phyloP scores from a whole-genome alignment of 1,140 invertebrate species.

The Zaprionus davidi region DNA sequence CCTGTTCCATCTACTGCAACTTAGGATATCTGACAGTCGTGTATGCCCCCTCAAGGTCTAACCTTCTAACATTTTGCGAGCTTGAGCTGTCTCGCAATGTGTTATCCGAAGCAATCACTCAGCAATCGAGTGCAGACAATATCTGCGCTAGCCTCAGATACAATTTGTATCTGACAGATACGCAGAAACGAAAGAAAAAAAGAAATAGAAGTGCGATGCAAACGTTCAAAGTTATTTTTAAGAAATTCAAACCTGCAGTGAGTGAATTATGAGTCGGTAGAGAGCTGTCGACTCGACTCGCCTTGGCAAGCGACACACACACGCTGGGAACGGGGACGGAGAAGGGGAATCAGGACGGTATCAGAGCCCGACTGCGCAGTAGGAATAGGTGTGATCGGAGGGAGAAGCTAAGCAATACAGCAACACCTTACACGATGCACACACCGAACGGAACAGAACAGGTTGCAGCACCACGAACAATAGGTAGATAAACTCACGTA shows the following conservation, averaged over 20 bases:
- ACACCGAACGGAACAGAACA: constrained; percentile 50
- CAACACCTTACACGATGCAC: constrained; percentile 71
- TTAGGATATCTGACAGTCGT: neutral
- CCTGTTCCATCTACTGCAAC: no score
- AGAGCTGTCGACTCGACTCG: constrained; percentile 66
- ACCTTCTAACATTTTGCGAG: neutral
- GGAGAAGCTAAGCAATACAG: constrained; percentile 31
- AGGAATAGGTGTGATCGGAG: constrained; percentile 64
- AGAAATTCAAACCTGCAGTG: constrained; percentile 82
- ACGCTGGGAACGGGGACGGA: constrained; percentile 55
- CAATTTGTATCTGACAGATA: constrained; percentile 57
- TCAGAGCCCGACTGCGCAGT: constrained; percentile 35
- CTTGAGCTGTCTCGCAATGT: neutral
- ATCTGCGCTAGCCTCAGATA: constrained; percentile 45
- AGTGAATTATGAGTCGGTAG: constrained; percentile 74
- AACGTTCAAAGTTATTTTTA: constrained; percentile 74
- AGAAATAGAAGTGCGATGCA: constrained; percentile 58
- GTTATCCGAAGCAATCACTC: constrained; percentile 47
- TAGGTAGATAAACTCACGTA: constrained; percentile 78
- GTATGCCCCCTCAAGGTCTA: neutral
- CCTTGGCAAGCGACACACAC: constrained; percentile 67
- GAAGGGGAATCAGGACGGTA: constrained; percentile 17
- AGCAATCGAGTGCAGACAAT: constrained; percentile 41
- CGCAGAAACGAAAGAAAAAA: constrained; percentile 10
- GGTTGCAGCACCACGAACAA: constrained; percentile 71